Conservation (phyloP, 1,140 invertebrate genomes). For the Tribolium madens region DNA sequence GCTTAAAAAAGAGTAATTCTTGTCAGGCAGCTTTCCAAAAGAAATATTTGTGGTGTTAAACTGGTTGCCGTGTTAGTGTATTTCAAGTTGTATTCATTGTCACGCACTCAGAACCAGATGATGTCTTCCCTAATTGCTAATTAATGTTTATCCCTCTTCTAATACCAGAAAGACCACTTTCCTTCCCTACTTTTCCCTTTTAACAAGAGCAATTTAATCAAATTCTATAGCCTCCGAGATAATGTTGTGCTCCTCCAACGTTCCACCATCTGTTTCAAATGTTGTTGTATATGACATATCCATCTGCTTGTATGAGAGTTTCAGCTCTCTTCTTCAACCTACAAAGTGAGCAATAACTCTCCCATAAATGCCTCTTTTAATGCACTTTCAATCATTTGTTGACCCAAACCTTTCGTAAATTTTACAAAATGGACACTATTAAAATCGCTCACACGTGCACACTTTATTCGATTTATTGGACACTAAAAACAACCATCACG, state of each 20-base stretch:
- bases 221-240: constrained; percentile 22
- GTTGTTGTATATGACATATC: background rate
- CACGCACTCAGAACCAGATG: background rate
- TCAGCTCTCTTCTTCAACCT: background rate
- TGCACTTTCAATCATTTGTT: constrained; percentile 24
- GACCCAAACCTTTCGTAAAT: constrained; percentile 13
- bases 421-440: constrained; percentile 18
- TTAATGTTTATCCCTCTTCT: background rate
- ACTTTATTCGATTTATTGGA: constrained; percentile 20
- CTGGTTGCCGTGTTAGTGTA: too few species aligned
- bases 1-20: background rate
- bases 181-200: background rate
- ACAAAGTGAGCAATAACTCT: constrained; percentile 17
- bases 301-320: background rate
- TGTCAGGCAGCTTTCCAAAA: background rate
- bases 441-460: constrained; percentile 23
- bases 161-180: background rate
- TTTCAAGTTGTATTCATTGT: background rate
- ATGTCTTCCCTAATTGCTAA: background rate
- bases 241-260: background rate
- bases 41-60: background rate
- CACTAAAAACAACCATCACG: background rate
- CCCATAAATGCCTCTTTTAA: constrained; percentile 14
- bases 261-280: constrained; percentile 12
- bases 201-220: constrained; percentile 20